A percentile compares a stretch with the other conserved stretches of the same genome.
These are phyloP conservation scores for Condylostylus longicornis DNA, from an alignment of 1,140 invertebrate genomes.

Conservation along the genomic window DNA sequence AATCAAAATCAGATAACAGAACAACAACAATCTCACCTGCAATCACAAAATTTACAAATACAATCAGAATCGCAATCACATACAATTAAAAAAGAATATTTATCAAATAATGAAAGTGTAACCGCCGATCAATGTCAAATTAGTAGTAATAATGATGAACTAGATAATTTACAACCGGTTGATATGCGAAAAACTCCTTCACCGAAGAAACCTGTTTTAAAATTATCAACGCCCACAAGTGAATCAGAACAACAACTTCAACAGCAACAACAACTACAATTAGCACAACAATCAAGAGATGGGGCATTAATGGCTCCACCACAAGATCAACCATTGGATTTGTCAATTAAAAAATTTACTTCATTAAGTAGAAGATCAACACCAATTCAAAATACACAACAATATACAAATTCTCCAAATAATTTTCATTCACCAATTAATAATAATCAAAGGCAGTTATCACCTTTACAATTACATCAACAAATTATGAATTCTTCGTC, in stretches of 20 bases:
- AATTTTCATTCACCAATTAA: neutral
- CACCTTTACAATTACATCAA: constrained; percentile 14
- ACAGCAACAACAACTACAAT: constrained; percentile 18
- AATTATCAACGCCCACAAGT: constrained; percentile 16
- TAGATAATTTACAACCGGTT: too few species aligned
- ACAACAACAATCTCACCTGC: constrained; percentile 15
- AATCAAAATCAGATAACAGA: constrained; percentile 13
- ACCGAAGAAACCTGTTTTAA: constrained; percentile 12
- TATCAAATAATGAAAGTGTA: too few species aligned
- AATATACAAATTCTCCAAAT: neutral
- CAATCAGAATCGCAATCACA: neutral
- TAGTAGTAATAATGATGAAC: neutral
- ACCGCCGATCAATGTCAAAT: neutral
- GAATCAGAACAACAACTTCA: constrained; percentile 6
- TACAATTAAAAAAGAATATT: too few species aligned
- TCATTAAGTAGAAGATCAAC: too few species aligned
- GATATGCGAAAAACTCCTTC: constrained; percentile 11
- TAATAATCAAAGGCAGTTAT: constrained; percentile 6
- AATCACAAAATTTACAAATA: constrained; percentile 8
- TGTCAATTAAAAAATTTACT: constrained; percentile 63
- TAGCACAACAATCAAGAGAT: too few species aligned
- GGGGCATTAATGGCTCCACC: constrained; percentile 33
- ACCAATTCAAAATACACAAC: constrained; percentile 22
- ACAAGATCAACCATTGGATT: constrained; percentile 72
- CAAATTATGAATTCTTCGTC: constrained; percentile 14